phyloP scores from a whole-genome alignment of 2,113 vertebrate genomes.

The Pimephales promelas region DNA sequence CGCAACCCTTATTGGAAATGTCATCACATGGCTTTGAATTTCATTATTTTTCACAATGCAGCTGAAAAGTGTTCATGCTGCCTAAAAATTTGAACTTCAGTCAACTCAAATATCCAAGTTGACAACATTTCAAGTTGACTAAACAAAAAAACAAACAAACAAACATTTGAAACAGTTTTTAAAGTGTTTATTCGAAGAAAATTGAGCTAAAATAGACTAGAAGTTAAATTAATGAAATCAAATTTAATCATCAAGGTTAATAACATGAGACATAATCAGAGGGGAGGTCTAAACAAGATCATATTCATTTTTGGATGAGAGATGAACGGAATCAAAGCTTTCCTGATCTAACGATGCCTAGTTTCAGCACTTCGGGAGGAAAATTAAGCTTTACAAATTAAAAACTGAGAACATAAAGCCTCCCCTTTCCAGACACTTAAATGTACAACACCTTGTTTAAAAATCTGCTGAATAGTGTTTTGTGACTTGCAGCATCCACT shows the following conservation, averaged over 20 bases:
- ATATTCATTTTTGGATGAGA: background rate
- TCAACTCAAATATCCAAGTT: too few relatives aligned
- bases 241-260: background rate
- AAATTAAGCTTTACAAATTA: background rate
- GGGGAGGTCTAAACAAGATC: background rate
- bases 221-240: background rate
- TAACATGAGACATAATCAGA: constrained; percentile 29
- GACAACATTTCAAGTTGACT: too few relatives aligned
- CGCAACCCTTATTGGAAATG: constrained; percentile 35
- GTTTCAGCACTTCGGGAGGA: background rate
- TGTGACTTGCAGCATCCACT: background rate
- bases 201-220: background rate
- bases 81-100: too few relatives aligned
- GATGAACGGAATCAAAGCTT: background rate
- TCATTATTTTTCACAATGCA: background rate
- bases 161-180: too few relatives aligned
- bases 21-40: constrained; percentile 28
- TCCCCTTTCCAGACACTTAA: background rate
- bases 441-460: background rate
- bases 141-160: too few relatives aligned
- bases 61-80: background rate
- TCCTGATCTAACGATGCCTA: background rate
- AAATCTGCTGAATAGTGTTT: constrained; percentile 9
- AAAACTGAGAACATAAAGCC: background rate
- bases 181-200: too few relatives aligned